Conservation (phyloP, 30 jellyfish, hydroid and myxozoan species). For the Hydra vulgaris region DNA sequence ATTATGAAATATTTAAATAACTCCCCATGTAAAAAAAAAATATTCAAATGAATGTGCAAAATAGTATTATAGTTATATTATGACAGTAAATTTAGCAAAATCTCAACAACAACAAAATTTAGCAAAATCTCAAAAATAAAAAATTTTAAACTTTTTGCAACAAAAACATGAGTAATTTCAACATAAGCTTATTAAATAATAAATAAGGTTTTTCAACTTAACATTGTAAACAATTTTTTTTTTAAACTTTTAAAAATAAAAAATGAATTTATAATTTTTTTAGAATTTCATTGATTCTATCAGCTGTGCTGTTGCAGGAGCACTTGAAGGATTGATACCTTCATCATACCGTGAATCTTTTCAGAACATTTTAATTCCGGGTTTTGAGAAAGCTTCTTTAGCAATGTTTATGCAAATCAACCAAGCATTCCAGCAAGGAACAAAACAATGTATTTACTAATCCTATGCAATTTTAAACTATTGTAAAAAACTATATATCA, state of each 20-base stretch:
- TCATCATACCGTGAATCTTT: constrained; percentile 65
- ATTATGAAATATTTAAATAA: no score
- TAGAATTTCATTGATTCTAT: constrained; percentile 40
- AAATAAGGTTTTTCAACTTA: no score
- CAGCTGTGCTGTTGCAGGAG: constrained; percentile 54
- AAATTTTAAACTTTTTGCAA: no score
- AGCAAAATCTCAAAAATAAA: no score
- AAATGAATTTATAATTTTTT: not conserved
- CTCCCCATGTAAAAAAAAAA: no score
- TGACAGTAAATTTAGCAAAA: no score
- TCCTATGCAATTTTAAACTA: not conserved
- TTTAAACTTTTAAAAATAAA: not conserved
- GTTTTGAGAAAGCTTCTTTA: constrained; percentile 61
- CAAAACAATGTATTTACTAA: constrained; percentile 47
- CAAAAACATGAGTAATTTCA: no score
- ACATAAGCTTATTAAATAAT: no score
- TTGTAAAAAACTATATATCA: not conserved
- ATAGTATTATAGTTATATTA: no score
- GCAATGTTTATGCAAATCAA: constrained; percentile 67
- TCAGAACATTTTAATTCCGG: constrained; percentile 52
- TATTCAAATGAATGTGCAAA: no score
- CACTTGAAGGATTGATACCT: constrained; percentile 56
- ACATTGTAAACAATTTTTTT: no score
- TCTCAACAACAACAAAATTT: no score
- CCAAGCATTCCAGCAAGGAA: constrained; percentile 63